Conservation (phyloP, 2,113 vertebrate genomes). For the Stegostoma tigrinum region DNA sequence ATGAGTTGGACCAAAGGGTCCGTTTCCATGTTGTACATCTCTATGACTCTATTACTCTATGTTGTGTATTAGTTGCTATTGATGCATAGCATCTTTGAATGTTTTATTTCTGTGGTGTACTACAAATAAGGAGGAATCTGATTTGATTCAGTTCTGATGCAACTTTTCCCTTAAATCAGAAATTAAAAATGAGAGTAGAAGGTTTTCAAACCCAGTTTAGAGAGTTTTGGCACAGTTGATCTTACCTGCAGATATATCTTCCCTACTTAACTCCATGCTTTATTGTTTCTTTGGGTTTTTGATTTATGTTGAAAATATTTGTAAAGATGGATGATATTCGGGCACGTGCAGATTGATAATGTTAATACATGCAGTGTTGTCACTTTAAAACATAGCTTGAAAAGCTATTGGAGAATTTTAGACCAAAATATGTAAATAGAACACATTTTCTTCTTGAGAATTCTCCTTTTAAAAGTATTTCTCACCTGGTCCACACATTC, state of each 20-base stretch:
- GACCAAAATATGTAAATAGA: background rate
- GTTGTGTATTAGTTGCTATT: background rate
- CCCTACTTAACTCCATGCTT: background rate
- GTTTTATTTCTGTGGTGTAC: background rate
- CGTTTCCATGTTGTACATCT: no score
- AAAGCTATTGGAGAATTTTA: background rate
- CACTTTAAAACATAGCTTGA: background rate
- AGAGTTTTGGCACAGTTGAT: background rate
- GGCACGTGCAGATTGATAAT: conserved; percentile 9
- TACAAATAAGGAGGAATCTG: no score
- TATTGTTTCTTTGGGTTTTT: background rate
- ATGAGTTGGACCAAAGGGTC: no score
- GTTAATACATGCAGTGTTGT: conserved; percentile 19
- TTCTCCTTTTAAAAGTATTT: conserved; percentile 12
- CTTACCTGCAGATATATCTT: background rate
- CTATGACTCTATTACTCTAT: no score
- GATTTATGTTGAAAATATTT: background rate
- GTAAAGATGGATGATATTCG: conserved; percentile 2
- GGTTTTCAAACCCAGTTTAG: background rate
- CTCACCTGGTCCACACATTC: background rate
- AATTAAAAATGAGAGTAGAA: background rate
- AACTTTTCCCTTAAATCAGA: background rate
- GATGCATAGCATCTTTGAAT: background rate
- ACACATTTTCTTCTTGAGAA: background rate
- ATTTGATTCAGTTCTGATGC: background rate